These are phyloP conservation scores for Oligia latruncula DNA, from an alignment of 2,888 invertebrate genomes.

Conservation along the genomic window DNA sequence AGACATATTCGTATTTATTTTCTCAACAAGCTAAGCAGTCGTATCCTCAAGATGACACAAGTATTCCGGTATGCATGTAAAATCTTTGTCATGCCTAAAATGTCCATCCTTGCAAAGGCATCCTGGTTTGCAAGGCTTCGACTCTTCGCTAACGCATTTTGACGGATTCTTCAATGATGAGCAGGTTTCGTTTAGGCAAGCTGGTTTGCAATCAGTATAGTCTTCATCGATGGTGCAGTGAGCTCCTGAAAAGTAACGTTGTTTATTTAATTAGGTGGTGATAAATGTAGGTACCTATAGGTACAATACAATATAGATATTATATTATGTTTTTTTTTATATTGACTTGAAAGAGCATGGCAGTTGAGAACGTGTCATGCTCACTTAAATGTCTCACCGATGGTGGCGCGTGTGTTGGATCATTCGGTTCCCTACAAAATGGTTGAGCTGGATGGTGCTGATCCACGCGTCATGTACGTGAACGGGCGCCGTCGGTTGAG, in stretches of 20 bases:
- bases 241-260: slow-evolving; percentile 9
- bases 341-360: too few species aligned
- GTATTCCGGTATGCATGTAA: slow-evolving; percentile 16
- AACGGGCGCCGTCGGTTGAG: too few species aligned
- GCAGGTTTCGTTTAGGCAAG: slow-evolving; percentile 37
- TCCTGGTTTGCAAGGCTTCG: slow-evolving; percentile 18
- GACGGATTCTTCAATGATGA: not conserved
- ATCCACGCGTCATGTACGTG: too few species aligned
- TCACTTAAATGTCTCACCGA: too few species aligned
- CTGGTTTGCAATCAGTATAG: slow-evolving; percentile 19
- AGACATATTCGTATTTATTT: not conserved
- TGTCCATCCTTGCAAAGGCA: slow-evolving; percentile 35
- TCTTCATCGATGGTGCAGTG: slow-evolving; percentile 15
- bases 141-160: slow-evolving; percentile 5
- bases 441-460: too few species aligned
- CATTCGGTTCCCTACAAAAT: too few species aligned
- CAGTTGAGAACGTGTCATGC: too few species aligned
- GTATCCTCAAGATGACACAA: slow-evolving; percentile 16
- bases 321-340: too few species aligned
- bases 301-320: too few species aligned
- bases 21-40: slow-evolving; percentile 7
- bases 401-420: too few species aligned
- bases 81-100: slow-evolving; percentile 7
- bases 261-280: not conserved
- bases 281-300: too few species aligned